Percentiles rank a stretch among this genome's conserved stretches.
These are phyloP conservation scores for Drosophila erecta DNA, from an alignment of 1,140 invertebrate genomes.

Conservation along the genomic window DNA sequence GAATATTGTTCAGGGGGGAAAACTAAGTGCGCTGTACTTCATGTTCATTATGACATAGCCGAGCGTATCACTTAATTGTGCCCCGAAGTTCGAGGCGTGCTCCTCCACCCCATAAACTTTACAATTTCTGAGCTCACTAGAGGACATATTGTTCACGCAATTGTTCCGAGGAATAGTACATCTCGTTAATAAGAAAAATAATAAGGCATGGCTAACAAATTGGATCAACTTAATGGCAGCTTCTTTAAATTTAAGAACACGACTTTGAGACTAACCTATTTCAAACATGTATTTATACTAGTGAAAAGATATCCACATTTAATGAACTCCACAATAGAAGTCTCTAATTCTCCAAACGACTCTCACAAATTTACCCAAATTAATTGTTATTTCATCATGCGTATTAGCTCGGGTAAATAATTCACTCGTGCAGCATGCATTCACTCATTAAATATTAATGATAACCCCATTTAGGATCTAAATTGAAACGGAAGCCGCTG, in stretches of 20 bases:
- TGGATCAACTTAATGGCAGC: too few relatives aligned
- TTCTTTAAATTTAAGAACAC: too few relatives aligned
- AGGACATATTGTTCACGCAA: neutral
- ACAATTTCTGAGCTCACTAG: conserved; percentile 10
- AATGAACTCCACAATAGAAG: neutral
- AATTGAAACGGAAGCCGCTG: neutral
- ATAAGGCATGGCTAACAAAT: too few relatives aligned
- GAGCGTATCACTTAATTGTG: conserved; percentile 44
- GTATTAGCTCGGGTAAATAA: neutral
- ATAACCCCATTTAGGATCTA: neutral
- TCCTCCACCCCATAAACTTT: conserved; percentile 19
- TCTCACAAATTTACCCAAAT: neutral
- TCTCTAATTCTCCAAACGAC: neutral
- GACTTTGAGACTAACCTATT: too few relatives aligned
- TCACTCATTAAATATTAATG: neutral
- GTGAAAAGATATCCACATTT: neutral
- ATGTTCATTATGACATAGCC: conserved; percentile 44
- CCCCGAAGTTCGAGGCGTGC: conserved; percentile 12
- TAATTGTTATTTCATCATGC: neutral
- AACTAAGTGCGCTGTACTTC: conserved; percentile 41
- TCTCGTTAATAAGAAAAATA: too few relatives aligned
- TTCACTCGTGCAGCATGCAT: neutral
- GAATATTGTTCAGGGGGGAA: conserved; percentile 23
- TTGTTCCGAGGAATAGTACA: neutral
- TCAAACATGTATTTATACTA: too few relatives aligned